Percentiles rank a stretch among this genome's conserved stretches.
Evolutionary conservation across 1,140 invertebrate species (phyloP).

Genomic region (Calycopis cecrops): DNA sequence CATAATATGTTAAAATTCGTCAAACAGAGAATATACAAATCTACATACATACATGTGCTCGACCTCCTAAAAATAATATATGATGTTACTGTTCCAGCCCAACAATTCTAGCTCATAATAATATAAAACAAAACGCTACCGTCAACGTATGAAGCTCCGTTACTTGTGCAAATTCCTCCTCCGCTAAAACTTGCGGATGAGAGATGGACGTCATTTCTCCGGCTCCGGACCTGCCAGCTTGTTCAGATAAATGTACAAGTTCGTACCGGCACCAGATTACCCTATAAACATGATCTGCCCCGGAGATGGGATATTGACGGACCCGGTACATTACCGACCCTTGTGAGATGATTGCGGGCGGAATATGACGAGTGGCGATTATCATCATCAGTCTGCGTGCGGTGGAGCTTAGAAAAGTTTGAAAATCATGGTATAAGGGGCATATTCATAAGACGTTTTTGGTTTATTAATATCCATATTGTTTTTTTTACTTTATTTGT

Average conservation of each 20-base stretch:
- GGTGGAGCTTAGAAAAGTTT: neutral
- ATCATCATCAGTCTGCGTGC: neutral
- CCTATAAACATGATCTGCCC: constrained; percentile 7
- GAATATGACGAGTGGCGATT: neutral
- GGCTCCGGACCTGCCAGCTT: constrained; percentile 17
- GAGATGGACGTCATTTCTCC: constrained; percentile 19
- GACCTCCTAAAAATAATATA: no score
- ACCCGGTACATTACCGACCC: neutral
- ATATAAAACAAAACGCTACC: neutral
- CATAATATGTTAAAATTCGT: no score
- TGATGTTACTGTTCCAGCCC: no score
- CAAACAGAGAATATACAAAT: no score
- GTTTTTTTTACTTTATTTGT: no score
- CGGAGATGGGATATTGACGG: neutral
- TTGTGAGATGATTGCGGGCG: neutral
- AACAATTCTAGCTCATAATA: neutral
- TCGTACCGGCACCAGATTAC: neutral
- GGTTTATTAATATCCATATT: no score
- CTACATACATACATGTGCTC: no score
- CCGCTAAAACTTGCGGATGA: constrained; percentile 21
- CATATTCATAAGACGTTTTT: no score
- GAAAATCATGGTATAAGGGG: no score
- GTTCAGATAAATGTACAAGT: constrained; percentile 4
- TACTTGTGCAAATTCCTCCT: constrained; percentile 17
- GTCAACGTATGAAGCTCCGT: neutral